Evolutionary conservation across 2,113 vertebrate species (phyloP).

Genomic region (Abramis brama): DNA sequence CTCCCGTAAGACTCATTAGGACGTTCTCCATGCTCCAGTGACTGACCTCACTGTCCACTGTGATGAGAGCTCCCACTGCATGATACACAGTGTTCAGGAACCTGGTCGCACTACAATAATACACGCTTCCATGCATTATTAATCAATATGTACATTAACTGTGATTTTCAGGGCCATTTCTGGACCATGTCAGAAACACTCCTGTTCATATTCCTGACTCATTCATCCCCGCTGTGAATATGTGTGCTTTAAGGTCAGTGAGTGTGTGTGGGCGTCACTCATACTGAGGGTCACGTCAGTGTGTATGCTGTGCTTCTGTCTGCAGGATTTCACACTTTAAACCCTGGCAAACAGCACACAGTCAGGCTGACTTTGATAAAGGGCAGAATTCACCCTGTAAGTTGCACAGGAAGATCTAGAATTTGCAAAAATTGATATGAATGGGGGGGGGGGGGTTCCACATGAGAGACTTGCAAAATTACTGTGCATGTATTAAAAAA

Average conservation of each 20-base stretch:
- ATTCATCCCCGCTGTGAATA: neutral
- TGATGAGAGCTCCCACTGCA: conserved; percentile 1
- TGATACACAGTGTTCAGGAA: neutral
- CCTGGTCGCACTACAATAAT: neutral
- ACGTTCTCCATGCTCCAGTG: neutral
- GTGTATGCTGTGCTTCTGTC: neutral
- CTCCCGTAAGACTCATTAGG: conserved; percentile 24
- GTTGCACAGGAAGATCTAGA: neutral
- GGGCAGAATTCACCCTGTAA: neutral
- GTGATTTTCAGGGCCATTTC: neutral
- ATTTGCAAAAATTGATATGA: neutral
- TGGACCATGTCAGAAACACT: neutral
- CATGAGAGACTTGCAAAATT: conserved; percentile 32
- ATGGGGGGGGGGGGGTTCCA: neutral
- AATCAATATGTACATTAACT: neutral
- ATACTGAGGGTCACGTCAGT: conserved; percentile 1
- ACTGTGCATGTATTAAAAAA: neutral
- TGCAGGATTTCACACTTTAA: conserved; percentile 7
- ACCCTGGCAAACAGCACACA: neutral
- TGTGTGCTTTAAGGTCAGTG: conserved; percentile 32
- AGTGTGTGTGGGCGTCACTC: conserved; percentile 13
- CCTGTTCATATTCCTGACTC: neutral
- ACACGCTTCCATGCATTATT: neutral
- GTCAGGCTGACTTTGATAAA: conserved; percentile 37
- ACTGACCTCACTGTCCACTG: neutral